phyloP scores from a whole-genome alignment of 2,888 invertebrate species.

The Pasiphila rectangulata region DNA sequence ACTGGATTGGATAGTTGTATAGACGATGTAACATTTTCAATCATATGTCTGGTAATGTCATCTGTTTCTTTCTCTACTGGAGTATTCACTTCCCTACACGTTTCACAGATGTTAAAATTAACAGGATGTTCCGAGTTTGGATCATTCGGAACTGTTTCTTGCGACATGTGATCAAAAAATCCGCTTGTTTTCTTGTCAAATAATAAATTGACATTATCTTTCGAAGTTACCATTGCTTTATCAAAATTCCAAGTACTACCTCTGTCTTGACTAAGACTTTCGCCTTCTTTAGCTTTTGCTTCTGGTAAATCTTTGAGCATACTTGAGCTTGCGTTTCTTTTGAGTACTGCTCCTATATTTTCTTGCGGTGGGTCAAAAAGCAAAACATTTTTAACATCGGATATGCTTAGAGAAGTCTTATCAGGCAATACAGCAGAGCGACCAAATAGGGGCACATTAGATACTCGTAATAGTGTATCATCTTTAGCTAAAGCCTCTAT shows the following conservation, averaged over 20 bases:
- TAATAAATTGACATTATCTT: slow-evolving; percentile 14
- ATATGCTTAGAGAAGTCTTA: slow-evolving; percentile 30
- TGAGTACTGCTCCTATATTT: slow-evolving; percentile 22
- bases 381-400: slow-evolving; percentile 32
- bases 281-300: slow-evolving; percentile 11
- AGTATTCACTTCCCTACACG: slow-evolving; percentile 60
- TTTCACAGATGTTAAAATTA: slow-evolving; percentile 64
- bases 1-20: slow-evolving; percentile 67
- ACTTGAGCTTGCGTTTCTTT: slow-evolving; percentile 26
- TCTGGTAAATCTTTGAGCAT: slow-evolving; percentile 19
- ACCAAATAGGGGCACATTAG: slow-evolving; percentile 47
- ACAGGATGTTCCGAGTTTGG: slow-evolving; percentile 34
- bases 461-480: slow-evolving; percentile 39
- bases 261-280: slow-evolving; percentile 15
- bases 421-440: slow-evolving; percentile 45
- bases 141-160: slow-evolving; percentile 9
- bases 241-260: slow-evolving; percentile 15
- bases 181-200: slow-evolving; percentile 19
- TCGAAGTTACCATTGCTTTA: slow-evolving; percentile 11
- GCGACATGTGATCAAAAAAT: slow-evolving; percentile 20
- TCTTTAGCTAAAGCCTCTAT: slow-evolving; percentile 38
- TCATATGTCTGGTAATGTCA: slow-evolving; percentile 61
- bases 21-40: slow-evolving; percentile 68
- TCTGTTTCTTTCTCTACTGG: slow-evolving; percentile 51
- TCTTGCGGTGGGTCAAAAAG: slow-evolving; percentile 32